A percentile compares a stretch with the other conserved stretches of the same genome.
Evolutionary conservation across 1,140 invertebrate species (phyloP).

Genomic region (Subanguina moxae): DNA sequence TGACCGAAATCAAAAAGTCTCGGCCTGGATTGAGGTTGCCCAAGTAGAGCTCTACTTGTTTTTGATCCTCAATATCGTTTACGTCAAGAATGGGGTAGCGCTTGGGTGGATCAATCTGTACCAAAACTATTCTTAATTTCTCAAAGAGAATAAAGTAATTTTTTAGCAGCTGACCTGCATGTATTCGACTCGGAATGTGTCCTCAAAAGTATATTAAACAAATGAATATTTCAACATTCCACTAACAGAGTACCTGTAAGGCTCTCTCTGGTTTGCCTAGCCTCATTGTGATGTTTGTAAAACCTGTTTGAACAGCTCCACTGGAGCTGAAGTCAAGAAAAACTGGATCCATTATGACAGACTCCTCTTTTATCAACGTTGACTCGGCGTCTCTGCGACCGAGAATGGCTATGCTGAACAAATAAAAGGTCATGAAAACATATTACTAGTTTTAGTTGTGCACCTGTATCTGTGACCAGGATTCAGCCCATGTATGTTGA

Average conservation of each 20-base stretch:
- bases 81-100: conserved; percentile 55
- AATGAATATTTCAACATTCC: too few relatives aligned
- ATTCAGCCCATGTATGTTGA: conserved; percentile 51
- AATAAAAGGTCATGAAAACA: not conserved
- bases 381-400: conserved; percentile 47
- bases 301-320: conserved; percentile 31
- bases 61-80: conserved; percentile 54
- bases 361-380: conserved; percentile 52
- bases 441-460: conserved; percentile 2
- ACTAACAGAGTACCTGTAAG: not conserved
- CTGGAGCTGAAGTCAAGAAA: conserved; percentile 43
- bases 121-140: too few relatives aligned
- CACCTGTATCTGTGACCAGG: conserved; percentile 51
- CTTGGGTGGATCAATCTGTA: conserved; percentile 49
- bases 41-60: conserved; percentile 53
- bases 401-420: conserved; percentile 41
- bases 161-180: conserved; percentile 9
- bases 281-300: conserved; percentile 50
- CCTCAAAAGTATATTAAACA: conserved; percentile 33
- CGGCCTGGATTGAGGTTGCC: conserved; percentile 54
- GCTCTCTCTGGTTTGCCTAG: conserved; percentile 42
- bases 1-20: conserved; percentile 51
- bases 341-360: conserved; percentile 52
- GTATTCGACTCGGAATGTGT: conserved; percentile 45
- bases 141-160: not conserved